phyloP scores from a whole-genome alignment of 2,797 vertebrate species.

The Crenuchus spilurus region DNA sequence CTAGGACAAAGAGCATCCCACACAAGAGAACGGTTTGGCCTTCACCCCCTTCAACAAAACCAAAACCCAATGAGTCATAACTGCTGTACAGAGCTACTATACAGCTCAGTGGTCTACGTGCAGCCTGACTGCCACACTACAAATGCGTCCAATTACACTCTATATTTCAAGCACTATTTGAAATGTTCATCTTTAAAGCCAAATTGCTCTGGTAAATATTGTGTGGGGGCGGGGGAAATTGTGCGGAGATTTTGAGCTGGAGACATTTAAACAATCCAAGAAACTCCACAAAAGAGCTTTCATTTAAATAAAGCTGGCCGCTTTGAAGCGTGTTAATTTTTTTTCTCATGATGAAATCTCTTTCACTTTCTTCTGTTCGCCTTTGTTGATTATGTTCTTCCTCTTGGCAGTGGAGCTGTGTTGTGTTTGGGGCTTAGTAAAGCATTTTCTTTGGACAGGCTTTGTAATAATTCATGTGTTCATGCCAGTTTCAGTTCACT shows the following conservation, averaged over 20 bases:
- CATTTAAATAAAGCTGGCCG: conserved; percentile 23
- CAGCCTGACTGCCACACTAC: conserved; percentile 1
- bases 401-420: conserved; percentile 30
- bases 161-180: conserved; percentile 27
- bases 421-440: neutral
- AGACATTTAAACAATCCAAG: conserved; percentile 30
- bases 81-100: neutral
- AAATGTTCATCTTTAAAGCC: conserved; percentile 43
- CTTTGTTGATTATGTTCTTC: conserved; percentile 39
- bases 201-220: conserved; percentile 17
- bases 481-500: conserved; percentile 56
- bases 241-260: neutral
- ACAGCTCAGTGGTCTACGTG: neutral
- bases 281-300: conserved; percentile 13
- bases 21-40: neutral
- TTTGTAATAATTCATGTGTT: conserved; percentile 67
- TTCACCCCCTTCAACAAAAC: neutral
- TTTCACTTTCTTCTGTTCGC: conserved; percentile 26
- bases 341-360: conserved; percentile 38
- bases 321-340: conserved; percentile 36
- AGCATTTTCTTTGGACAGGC: conserved; percentile 68
- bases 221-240: neutral
- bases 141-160: conserved; percentile 30
- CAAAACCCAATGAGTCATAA: neutral
- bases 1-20: neutral